Evolutionary conservation across 2,888 invertebrate genomes (phyloP).

Genomic region (Auanema freiburgensis): DNA sequence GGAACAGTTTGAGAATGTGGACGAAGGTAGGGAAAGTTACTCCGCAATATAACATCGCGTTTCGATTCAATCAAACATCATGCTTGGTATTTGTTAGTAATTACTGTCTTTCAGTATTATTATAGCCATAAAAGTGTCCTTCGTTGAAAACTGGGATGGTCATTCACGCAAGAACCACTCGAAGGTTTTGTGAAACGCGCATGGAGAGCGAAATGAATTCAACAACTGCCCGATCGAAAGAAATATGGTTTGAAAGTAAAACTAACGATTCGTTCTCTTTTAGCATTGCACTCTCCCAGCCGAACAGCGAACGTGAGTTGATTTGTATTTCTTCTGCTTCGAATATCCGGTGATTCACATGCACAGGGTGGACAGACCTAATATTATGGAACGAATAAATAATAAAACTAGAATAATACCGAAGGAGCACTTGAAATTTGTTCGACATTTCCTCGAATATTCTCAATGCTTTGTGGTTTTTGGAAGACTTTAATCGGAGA

Average conservation of each 20-base stretch:
- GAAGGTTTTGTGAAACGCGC: not conserved
- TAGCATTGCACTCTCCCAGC: slow-evolving; percentile 57
- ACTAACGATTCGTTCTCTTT: slow-evolving; percentile 56
- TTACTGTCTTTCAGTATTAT: too few relatives aligned
- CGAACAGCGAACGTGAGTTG: slow-evolving; percentile 51
- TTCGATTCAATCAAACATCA: too few relatives aligned
- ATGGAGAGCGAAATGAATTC: not conserved
- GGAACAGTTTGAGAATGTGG: too few relatives aligned
- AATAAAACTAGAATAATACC: not conserved
- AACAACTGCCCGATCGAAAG: not conserved
- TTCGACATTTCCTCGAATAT: too few relatives aligned
- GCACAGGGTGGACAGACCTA: slow-evolving; percentile 28
- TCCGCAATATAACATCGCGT: too few relatives aligned
- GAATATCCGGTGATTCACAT: slow-evolving; percentile 23
- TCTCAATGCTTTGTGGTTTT: too few relatives aligned
- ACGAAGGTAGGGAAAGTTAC: too few relatives aligned
- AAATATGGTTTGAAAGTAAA: not conserved
- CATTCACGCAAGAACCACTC: not conserved
- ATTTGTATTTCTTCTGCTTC: slow-evolving; percentile 33
- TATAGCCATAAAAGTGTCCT: too few relatives aligned
- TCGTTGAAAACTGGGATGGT: not conserved
- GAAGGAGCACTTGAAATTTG: not conserved
- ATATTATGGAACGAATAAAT: not conserved
- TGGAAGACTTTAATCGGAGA: too few relatives aligned
- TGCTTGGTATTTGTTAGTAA: too few relatives aligned